A percentile compares a stretch with the other conserved stretches of the same genome.
Evolutionary conservation across 2,888 invertebrate genomes (phyloP).

Genomic region (Nomada flava): DNA sequence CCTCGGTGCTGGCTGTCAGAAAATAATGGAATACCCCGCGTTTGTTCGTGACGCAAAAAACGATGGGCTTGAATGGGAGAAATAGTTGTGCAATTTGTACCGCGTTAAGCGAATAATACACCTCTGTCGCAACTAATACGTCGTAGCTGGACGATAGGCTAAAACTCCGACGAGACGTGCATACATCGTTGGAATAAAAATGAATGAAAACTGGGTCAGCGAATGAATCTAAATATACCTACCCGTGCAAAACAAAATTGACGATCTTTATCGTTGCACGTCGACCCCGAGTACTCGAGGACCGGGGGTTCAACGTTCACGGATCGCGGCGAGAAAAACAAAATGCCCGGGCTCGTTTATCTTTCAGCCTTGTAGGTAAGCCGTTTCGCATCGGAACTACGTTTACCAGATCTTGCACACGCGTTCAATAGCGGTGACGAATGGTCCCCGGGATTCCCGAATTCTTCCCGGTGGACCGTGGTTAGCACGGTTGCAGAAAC

Average conservation of each 20-base stretch:
- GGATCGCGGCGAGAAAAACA: neutral
- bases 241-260: neutral
- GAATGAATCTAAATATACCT: neutral
- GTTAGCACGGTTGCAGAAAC: constrained; percentile 44
- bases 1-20: constrained; percentile 8
- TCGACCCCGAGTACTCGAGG: neutral
- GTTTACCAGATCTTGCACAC: constrained; percentile 42
- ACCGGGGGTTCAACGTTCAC: constrained; percentile 21
- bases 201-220: constrained; percentile 12
- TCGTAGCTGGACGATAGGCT: too few species aligned
- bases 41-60: constrained; percentile 14
- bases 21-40: constrained; percentile 32
- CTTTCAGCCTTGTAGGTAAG: constrained; percentile 15
- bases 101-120: neutral
- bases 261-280: constrained; percentile 4
- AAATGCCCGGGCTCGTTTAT: constrained; percentile 35
- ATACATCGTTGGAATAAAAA: constrained; percentile 2
- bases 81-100: too few species aligned
- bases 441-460: constrained; percentile 50
- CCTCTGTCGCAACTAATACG: neutral
- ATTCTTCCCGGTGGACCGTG: constrained; percentile 59
- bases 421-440: constrained; percentile 47
- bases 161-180: too few species aligned
- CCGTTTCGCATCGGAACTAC: constrained; percentile 35
- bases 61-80: neutral